These are phyloP conservation scores for Macroglossus sobrinus DNA, from an alignment of 2,113 vertebrate species.

Conservation along the genomic window DNA sequence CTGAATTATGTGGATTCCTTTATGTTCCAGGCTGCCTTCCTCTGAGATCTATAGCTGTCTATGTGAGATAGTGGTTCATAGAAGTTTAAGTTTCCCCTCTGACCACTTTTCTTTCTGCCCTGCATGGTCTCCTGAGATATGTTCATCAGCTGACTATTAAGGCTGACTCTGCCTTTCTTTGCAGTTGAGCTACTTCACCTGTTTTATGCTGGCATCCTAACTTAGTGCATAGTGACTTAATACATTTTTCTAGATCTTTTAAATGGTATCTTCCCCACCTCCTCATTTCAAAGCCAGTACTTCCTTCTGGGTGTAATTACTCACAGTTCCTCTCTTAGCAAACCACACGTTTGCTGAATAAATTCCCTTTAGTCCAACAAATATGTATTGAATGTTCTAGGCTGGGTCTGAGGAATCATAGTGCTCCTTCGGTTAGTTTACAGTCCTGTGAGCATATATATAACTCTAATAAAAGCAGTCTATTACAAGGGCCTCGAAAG, in stretches of 20 bases:
- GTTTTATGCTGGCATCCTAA: constrained; percentile 14
- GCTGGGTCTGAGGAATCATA: background rate
- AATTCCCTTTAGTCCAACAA: background rate
- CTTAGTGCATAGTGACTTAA: background rate
- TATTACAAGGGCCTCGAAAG: background rate
- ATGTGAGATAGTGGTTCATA: background rate
- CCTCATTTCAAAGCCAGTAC: background rate
- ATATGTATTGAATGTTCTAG: background rate
- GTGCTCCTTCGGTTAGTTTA: background rate
- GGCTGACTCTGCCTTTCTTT: background rate
- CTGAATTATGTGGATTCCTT: background rate
- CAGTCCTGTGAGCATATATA: background rate
- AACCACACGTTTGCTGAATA: background rate
- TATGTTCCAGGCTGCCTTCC: background rate
- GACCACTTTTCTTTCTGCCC: background rate
- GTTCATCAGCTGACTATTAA: background rate
- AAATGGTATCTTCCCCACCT: background rate
- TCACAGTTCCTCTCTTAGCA: background rate
- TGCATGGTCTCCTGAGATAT: background rate
- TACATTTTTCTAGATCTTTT: background rate
- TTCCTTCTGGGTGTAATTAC: background rate
- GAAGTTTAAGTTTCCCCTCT: background rate
- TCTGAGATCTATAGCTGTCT: background rate
- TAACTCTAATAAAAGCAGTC: background rate
- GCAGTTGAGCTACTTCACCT: background rate